phyloP scores from a whole-genome alignment of 2,888 invertebrate species.

The Cenopis cana region DNA sequence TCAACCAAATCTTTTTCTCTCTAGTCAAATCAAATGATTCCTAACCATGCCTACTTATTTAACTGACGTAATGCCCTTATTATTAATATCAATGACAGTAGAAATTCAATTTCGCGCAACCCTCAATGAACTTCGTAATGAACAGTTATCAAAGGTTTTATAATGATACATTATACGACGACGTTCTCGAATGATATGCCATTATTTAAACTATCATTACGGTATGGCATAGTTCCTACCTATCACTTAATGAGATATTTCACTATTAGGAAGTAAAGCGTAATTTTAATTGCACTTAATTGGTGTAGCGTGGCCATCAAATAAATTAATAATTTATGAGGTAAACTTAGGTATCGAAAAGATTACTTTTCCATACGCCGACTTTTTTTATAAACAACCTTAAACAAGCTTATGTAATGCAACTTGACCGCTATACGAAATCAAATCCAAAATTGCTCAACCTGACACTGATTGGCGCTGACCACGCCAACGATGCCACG shows the following conservation, averaged over 20 bases:
- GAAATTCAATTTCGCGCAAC: neutral
- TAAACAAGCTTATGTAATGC: neutral
- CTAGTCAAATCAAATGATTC: neutral
- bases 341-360: too few species aligned
- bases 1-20: neutral
- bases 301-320: neutral
- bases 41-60: neutral
- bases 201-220: neutral
- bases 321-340: too few species aligned
- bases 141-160: neutral
- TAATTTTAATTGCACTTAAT: neutral
- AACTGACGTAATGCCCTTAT: neutral
- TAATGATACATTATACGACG: slow-evolving; percentile 1
- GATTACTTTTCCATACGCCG: too few species aligned
- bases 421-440: neutral
- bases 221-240: neutral
- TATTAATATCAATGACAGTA: neutral
- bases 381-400: too few species aligned
- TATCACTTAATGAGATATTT: neutral
- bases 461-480: neutral
- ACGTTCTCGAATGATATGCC: neutral
- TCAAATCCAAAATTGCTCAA: neutral
- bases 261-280: neutral
- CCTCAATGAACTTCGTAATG: neutral
- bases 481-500: neutral